A percentile compares a stretch with the other conserved stretches of the same genome.
Evolutionary conservation across 2,797 vertebrate species (phyloP).

Genomic region (Crenuchus spilurus): DNA sequence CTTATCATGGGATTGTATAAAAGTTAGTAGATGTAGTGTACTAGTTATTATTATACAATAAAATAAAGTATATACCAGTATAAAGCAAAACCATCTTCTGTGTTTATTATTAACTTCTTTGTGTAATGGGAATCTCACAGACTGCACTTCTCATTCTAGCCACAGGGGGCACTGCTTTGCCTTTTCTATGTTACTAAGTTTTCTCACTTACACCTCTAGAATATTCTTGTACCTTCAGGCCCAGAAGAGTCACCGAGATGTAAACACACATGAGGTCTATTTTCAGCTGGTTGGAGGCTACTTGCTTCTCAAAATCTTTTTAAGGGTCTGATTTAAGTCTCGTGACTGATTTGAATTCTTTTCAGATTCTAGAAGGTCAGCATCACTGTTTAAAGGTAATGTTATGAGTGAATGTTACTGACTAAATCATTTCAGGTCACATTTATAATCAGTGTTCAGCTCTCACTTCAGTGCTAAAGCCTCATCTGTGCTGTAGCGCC

Average conservation of each 20-base stretch:
- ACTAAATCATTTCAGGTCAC: too few relatives aligned
- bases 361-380: too few relatives aligned
- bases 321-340: too few relatives aligned
- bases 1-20: constrained; percentile 70
- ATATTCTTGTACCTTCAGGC: constrained; percentile 3
- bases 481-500: background rate
- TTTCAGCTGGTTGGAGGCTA: background rate
- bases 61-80: constrained; percentile 79
- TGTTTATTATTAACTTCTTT: background rate
- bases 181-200: background rate
- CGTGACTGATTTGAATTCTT: too few relatives aligned
- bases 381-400: too few relatives aligned
- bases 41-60: constrained; percentile 75
- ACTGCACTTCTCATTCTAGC: background rate
- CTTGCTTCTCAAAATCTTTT: background rate
- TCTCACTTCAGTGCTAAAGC: background rate
- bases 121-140: background rate
- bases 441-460: background rate
- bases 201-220: constrained; percentile 11
- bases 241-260: background rate
- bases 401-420: too few relatives aligned
- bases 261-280: background rate
- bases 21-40: constrained; percentile 80
- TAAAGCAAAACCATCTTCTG: constrained; percentile 39
- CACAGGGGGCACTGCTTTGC: constrained; percentile 15